Evolutionary conservation across 2,888 invertebrate species (phyloP).

Genomic region (Melinaea marsaeus): DNA sequence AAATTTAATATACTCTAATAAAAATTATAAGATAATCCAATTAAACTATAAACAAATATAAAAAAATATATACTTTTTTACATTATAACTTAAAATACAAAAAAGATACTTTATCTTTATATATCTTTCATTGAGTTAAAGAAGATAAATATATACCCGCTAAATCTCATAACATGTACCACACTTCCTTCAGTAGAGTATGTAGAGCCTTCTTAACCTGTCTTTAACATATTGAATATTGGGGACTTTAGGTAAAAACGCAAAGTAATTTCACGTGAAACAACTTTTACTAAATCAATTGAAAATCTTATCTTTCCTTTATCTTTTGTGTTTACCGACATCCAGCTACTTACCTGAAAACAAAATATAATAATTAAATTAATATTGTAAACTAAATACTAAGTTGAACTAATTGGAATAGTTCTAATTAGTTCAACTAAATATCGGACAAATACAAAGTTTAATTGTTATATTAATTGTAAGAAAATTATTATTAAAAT

Average conservation of each 20-base stretch:
- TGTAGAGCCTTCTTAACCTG: slow-evolving; percentile 51
- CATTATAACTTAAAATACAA: too few species aligned
- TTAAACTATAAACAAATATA: too few species aligned
- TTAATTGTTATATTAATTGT: too few species aligned
- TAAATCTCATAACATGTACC: slow-evolving; percentile 30
- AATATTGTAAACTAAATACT: too few species aligned
- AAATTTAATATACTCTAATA: too few species aligned
- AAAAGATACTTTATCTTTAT: too few species aligned
- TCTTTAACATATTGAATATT: slow-evolving; percentile 53
- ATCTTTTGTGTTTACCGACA: background rate
- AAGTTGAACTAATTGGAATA: too few species aligned
- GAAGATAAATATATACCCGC: slow-evolving; percentile 1
- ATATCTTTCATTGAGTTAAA: too few species aligned
- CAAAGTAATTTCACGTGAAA: slow-evolving; percentile 31
- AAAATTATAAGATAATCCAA: too few species aligned
- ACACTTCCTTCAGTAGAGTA: slow-evolving; percentile 35
- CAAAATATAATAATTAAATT: slow-evolving; percentile 29
- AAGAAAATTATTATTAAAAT: background rate
- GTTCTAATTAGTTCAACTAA: background rate
- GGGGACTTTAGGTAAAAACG: slow-evolving; percentile 34
- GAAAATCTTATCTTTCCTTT: slow-evolving; percentile 6
- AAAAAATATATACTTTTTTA: too few species aligned
- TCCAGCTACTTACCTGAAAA: slow-evolving; percentile 61
- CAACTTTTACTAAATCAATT: slow-evolving; percentile 15
- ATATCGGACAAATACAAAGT: too few species aligned